These are phyloP conservation scores for Tyria jacobaeae DNA, from an alignment of 2,888 invertebrate species.

Conservation along the genomic window DNA sequence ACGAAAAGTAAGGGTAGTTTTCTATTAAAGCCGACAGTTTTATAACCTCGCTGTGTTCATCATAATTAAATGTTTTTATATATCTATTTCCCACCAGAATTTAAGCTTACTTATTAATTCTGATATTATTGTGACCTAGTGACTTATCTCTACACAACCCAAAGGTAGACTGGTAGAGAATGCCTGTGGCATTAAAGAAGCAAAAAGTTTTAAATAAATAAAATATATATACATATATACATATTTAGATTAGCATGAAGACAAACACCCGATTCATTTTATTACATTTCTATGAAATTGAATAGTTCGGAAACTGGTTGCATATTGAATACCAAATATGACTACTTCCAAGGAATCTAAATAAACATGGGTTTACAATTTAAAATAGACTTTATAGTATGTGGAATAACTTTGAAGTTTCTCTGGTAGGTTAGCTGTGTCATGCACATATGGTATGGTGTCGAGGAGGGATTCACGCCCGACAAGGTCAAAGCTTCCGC, in stretches of 20 bases:
- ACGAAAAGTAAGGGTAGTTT: no score
- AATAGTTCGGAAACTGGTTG: slow-evolving; percentile 27
- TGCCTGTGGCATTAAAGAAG: no score
- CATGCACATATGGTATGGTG: slow-evolving; percentile 34
- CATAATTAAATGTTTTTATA: no score
- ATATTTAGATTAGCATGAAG: slow-evolving; percentile 33
- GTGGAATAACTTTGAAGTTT: not conserved
- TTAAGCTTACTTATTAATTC: no score
- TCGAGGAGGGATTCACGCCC: slow-evolving; percentile 48
- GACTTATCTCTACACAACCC: no score
- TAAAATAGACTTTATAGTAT: not conserved
- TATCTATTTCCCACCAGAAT: no score
- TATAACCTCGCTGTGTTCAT: no score
- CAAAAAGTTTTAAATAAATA: no score
- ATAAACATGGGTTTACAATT: not conserved
- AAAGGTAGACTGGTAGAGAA: no score
- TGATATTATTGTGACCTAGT: no score
- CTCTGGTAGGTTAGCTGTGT: not conserved
- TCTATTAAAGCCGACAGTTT: no score
- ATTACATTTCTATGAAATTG: slow-evolving; percentile 41
- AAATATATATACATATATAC: no score
- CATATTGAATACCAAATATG: slow-evolving; percentile 47
- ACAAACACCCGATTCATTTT: slow-evolving; percentile 33
- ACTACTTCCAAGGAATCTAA: slow-evolving; percentile 23
- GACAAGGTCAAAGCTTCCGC: slow-evolving; percentile 54